phyloP scores from a whole-genome alignment of 2,888 invertebrate genomes.

The Myathropa florea region DNA sequence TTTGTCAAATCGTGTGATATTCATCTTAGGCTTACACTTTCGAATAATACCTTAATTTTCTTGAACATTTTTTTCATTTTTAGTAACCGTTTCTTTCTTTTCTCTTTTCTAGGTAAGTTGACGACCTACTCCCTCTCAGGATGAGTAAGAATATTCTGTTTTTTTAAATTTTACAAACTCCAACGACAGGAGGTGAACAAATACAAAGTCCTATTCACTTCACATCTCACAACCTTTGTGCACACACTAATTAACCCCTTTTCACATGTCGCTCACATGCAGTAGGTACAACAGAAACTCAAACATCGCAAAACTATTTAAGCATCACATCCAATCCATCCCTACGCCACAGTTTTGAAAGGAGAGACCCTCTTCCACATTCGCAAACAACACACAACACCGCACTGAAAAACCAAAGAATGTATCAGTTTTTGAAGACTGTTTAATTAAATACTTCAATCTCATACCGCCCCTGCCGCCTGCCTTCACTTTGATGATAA shows the following conservation, averaged over 20 bases:
- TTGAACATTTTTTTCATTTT: not conserved
- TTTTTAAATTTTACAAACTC: not conserved
- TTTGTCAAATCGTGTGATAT: too few species aligned
- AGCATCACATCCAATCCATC: slow-evolving; percentile 16
- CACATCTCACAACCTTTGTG: slow-evolving; percentile 17
- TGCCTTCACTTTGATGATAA: not conserved
- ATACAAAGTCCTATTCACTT: not conserved
- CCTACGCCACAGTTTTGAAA: slow-evolving; percentile 11
- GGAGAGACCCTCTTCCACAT: not conserved
- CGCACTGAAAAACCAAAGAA: not conserved
- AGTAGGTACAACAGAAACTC: not conserved
- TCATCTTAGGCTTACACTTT: not conserved
- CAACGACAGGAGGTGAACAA: not conserved
- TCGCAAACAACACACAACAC: slow-evolving; percentile 11
- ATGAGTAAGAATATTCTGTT: not conserved
- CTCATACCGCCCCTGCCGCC: not conserved
- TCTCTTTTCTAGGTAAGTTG: slow-evolving; percentile 49
- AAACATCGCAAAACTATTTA: slow-evolving; percentile 23
- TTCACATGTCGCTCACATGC: slow-evolving; percentile 45
- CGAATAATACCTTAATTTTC: not conserved
- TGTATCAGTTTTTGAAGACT: slow-evolving; percentile 48
- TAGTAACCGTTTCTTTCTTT: not conserved
- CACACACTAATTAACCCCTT: slow-evolving; percentile 38
- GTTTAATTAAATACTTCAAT: slow-evolving; percentile 55
- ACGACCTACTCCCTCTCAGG: not conserved